A percentile compares a stretch with the other conserved stretches of the same genome.
These are phyloP conservation scores for Euglossa dilemma DNA, from an alignment of 1,140 invertebrate genomes.

Conservation along the genomic window DNA sequence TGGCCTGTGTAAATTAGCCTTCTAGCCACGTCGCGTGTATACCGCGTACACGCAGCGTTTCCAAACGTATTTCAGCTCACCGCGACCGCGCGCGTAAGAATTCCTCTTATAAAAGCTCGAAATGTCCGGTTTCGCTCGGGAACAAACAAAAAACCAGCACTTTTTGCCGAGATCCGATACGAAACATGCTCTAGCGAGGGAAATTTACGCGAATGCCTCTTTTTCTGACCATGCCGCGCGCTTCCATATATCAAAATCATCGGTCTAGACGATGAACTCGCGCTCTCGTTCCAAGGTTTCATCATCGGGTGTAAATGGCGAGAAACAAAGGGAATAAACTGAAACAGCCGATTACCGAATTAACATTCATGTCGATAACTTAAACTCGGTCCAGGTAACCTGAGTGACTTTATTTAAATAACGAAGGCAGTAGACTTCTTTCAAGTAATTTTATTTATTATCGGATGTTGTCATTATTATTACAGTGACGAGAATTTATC, in stretches of 20 bases:
- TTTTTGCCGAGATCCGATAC: not conserved
- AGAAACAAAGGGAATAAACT: not conserved
- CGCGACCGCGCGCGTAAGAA: not conserved
- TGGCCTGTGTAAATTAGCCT: slow-evolving; percentile 25
- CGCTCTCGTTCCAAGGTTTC: not conserved
- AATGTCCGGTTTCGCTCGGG: not conserved
- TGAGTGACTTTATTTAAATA: too few relatives aligned
- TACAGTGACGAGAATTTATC: too few relatives aligned
- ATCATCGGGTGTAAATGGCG: not conserved
- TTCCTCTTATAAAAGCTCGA: slow-evolving; percentile 13
- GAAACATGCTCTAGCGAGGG: not conserved
- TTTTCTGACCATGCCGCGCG: not conserved
- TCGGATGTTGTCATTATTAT: too few relatives aligned
- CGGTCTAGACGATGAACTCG: too few relatives aligned
- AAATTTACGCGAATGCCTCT: not conserved
- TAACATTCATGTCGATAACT: not conserved
- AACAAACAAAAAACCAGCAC: not conserved
- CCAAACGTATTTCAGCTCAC: not conserved
- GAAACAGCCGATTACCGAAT: not conserved
- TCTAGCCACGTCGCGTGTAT: not conserved
- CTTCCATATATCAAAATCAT: not conserved
- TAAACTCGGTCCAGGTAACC: too few relatives aligned
- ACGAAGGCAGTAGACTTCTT: too few relatives aligned
- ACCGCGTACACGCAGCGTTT: not conserved
- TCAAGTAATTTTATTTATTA: too few relatives aligned